Evolutionary conservation across 2,888 invertebrate species (phyloP), one percentile per base, ranked within the genome.

Genomic region (Lamellibrachia satsuma): DNA sequence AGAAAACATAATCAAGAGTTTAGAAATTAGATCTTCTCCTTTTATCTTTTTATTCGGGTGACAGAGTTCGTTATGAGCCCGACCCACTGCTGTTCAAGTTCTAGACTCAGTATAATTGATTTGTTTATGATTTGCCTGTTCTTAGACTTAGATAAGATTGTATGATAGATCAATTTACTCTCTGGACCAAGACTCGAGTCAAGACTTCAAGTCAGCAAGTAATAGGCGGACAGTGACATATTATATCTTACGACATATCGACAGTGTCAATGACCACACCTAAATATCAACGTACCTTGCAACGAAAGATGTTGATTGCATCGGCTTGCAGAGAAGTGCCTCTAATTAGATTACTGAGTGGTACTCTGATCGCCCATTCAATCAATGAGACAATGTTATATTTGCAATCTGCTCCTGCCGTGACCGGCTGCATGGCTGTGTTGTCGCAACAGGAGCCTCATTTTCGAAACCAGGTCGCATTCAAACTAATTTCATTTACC

Each of bases 361-460:
- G n/a, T 75, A 75, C 75, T 75, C 75, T 15, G 75, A 75, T 75
- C 75, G 75, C 6, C 75, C 75, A 75, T 75, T 75, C 75, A 75
- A 75, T 75, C 75, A 75, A 75, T 75, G 75, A 75, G 22, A 75
- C 75, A 75, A 75, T 75, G 75, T 75, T 75, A n/a, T 15, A 75
- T 75, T 75, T n/a, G 75, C 75, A 22, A 75, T 75, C 75, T 22
- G 75, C 75, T 75, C 75, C 75, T 3, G 75, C 75, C 75, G 75
- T 7, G 22, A 75, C 75, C 75, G n/a, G 75, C 75, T 75, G 75
- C 75, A 15, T 75, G 75, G 75, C 75, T 75, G 75, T 75, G 75
- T 75, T 75, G 75, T 75, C 75, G 75, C 75, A 75, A 75, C 75
- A 75, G 75, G 75, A 75, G 75, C 75, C 75, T 75, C 75, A 22